Evolutionary conservation across 2,888 invertebrate species (phyloP).

Genomic region (Muschampia plurimacula): DNA sequence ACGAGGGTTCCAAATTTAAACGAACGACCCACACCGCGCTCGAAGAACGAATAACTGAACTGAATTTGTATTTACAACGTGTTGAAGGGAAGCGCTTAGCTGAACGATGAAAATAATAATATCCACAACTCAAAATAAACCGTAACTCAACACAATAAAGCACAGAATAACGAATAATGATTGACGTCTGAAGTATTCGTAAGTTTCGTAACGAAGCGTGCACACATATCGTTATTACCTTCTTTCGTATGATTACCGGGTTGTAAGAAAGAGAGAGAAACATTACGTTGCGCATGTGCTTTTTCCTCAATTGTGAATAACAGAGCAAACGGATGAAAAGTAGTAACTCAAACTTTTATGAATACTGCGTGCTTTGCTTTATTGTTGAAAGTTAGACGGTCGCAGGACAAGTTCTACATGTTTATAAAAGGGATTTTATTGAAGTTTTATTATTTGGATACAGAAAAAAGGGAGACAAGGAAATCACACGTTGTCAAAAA

Average conservation of each 20-base stretch:
- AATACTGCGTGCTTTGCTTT: conserved; percentile 36
- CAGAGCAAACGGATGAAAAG: conserved; percentile 58
- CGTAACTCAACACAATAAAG: conserved; percentile 45
- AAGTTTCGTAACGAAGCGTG: conserved; percentile 51
- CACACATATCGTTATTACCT: conserved; percentile 58
- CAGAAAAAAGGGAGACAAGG: background rate
- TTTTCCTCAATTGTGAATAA: conserved; percentile 48
- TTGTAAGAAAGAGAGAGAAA: conserved; percentile 55
- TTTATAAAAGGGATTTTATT: conserved; percentile 23
- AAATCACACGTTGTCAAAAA: background rate
- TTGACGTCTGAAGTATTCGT: conserved; percentile 57
- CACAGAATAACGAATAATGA: conserved; percentile 37
- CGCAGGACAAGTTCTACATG: conserved; percentile 10
- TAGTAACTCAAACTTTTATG: conserved; percentile 56
- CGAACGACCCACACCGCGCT: conserved; percentile 51
- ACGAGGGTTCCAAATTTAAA: conserved; percentile 28
- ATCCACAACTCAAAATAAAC: conserved; percentile 53
- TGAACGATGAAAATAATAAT: conserved; percentile 65
- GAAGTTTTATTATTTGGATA: conserved; percentile 5
- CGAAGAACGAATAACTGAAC: conserved; percentile 59
- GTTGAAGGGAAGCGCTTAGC: conserved; percentile 56
- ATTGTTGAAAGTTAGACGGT: conserved; percentile 13
- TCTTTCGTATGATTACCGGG: conserved; percentile 51
- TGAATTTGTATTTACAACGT: conserved; percentile 55
- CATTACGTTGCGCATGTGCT: conserved; percentile 51